These are phyloP conservation scores for Emydura subglobosa DNA, from an alignment of 2,113 vertebrate species.

Conservation along the genomic window DNA sequence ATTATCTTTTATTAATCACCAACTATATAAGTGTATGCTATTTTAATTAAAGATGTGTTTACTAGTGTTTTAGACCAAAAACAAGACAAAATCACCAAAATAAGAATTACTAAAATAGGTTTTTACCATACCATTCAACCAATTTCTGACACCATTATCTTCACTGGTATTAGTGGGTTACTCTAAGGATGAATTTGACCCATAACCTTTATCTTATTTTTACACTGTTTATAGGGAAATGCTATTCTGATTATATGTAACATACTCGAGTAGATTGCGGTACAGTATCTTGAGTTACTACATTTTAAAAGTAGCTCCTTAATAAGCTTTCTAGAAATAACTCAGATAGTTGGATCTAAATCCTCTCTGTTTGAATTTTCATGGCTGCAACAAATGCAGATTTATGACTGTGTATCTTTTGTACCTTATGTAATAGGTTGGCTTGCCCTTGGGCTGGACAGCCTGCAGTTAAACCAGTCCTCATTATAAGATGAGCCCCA, in stretches of 20 bases:
- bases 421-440: no score
- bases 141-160: not conserved
- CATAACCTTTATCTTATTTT: not conserved
- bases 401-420: no score
- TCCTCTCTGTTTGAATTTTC: no score
- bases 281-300: not conserved
- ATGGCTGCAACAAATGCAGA: no score
- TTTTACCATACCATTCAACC: not conserved
- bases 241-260: not conserved
- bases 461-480: no score
- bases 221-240: not conserved
- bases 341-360: no score
- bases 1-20: not conserved
- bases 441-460: no score
- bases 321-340: not conserved
- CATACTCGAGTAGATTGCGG: not conserved
- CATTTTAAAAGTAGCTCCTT: not conserved
- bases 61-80: not conserved
- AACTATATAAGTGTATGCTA: not conserved
- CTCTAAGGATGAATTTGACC: not conserved
- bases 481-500: no score
- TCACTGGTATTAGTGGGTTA: not conserved
- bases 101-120: not conserved
- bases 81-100: not conserved
- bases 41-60: not conserved